Evolutionary conservation across 2,113 vertebrate species (phyloP).

Genomic region (Atherinomorus stipes): DNA sequence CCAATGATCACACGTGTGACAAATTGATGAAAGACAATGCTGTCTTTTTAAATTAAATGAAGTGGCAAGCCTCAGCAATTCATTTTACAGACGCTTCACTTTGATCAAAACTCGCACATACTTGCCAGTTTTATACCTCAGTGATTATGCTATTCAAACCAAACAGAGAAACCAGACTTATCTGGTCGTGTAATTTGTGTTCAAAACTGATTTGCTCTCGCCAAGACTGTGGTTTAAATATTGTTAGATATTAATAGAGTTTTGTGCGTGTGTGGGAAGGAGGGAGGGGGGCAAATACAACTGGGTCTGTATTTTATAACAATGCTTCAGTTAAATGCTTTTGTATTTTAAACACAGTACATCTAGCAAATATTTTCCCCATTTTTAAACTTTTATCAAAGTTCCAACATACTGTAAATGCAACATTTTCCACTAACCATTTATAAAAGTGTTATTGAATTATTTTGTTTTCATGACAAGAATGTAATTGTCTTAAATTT

Average conservation of each 20-base stretch:
- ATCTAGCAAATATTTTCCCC: no score
- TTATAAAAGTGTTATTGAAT: no score
- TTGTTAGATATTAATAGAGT: background rate
- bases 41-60: conserved; percentile 67
- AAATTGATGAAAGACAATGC: conserved; percentile 50
- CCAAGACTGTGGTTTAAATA: background rate
- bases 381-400: no score
- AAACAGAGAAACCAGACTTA: conserved; percentile 1
- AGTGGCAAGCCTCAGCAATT: conserved; percentile 48
- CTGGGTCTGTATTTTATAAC: no score
- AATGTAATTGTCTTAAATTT: no score
- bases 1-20: conserved; percentile 42
- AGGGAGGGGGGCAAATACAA: background rate
- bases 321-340: no score
- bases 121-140: conserved; percentile 47
- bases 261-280: no score
- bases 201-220: background rate
- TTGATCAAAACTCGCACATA: conserved; percentile 60
- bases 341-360: no score
- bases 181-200: background rate
- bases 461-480: no score
- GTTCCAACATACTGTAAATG: no score
- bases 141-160: conserved; percentile 21
- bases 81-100: conserved; percentile 54
- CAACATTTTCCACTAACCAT: no score